Evolutionary conservation across 2,888 invertebrate genomes (phyloP), one percentile per base, ranked within the genome.

Genomic region (Agrilus mali): DNA sequence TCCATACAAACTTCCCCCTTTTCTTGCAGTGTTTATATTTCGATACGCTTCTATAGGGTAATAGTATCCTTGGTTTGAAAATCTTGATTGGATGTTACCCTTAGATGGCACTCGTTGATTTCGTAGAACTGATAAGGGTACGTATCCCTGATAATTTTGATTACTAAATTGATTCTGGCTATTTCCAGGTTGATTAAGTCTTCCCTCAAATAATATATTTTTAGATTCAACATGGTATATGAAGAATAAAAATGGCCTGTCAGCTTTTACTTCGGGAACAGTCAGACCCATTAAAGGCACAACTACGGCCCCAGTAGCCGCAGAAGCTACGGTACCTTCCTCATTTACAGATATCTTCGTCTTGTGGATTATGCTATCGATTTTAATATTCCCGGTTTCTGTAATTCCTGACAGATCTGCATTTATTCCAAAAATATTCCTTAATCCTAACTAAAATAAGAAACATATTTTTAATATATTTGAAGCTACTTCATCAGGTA

Each of bases 211-310:
- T n/a, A 82, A 61, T 10, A 77, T 71, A 34, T 72, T 63, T 1
- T 70, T 72, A 0, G 71, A 65, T 7, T 63, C 55, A 14, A 70
- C 69, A 47, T 79, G 76, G 43, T 75, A 73, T 41, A 82, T 76
- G 57, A 76, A 74, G 63, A 80, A 80, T 1, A 80, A 54, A 58
- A 82, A 83, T 0, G 82, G 81, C 50, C 73, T 72, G 55, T 82
- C 73, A 1, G 73, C 72, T 2, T 63, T 65, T 44, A 82, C 60
- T 38, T 64, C 64, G 2, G 72, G 68, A 1, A 66, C 64, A n/a
- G 61, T 56, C 0, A 68, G 64, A 27, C 73, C 73, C 60, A 78
- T 77, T 14, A 82, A 63, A 1, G 80, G 80, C 35, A 78, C 70
- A 5, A 79, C 71, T 50, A 74, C 61, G 2, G 74, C 71, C 3